These are phyloP conservation scores for Nebria salina DNA, from an alignment of 2,888 invertebrate species.

Conservation along the genomic window DNA sequence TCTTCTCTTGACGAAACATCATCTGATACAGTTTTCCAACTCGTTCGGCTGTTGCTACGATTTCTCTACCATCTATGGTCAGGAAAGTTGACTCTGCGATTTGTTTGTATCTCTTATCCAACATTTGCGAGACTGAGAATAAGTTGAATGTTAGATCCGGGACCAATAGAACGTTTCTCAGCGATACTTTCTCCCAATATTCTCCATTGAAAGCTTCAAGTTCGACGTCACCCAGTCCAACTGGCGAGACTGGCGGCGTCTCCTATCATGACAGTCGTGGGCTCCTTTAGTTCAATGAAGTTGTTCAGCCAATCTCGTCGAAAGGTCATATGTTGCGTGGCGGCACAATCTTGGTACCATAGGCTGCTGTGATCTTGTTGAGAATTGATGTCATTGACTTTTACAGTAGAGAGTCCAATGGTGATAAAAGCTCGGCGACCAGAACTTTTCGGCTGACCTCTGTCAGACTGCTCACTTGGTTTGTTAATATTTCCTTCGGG, in stretches of 20 bases:
- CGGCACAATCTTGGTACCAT: no score
- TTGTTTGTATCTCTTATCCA: slow-evolving; percentile 52
- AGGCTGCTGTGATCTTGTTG: no score
- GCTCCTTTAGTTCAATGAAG: no score
- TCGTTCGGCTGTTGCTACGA: no score
- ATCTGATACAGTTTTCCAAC: slow-evolving; percentile 21
- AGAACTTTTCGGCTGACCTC: not conserved
- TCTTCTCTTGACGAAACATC: no score
- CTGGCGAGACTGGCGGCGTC: slow-evolving; percentile 51
- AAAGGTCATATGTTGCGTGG: no score
- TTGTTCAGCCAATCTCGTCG: no score
- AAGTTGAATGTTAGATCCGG: slow-evolving; percentile 51
- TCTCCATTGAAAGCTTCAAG: slow-evolving; percentile 52
- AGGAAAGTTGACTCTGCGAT: slow-evolving; percentile 42
- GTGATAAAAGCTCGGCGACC: no score
- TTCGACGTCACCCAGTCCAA: slow-evolving; percentile 51
- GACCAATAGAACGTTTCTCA: slow-evolving; percentile 48
- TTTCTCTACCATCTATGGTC: not conserved
- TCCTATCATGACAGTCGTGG: slow-evolving; percentile 26
- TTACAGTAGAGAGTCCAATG: no score
- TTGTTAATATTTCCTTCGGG: no score
- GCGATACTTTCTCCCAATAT: slow-evolving; percentile 49
- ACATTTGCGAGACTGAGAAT: slow-evolving; percentile 51
- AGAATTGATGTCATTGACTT: no score
- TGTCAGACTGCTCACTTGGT: not conserved